A percentile compares a stretch with the other conserved stretches of the same genome.
Conservation (phyloP, 2,888 invertebrate species). For the Parasteatoda lunata region DNA sequence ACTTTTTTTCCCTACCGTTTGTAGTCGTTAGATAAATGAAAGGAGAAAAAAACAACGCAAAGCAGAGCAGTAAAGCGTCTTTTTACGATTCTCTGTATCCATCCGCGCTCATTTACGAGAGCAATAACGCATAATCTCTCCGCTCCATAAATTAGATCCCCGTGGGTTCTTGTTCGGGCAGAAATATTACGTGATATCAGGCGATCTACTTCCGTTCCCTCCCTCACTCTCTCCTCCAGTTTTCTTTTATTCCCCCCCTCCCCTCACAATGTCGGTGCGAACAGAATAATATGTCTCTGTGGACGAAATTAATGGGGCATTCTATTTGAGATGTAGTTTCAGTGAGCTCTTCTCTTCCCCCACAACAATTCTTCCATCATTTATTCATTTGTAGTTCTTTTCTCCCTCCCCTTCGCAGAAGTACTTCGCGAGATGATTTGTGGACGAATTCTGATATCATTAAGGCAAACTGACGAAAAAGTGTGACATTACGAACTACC, state of each 20-base stretch:
- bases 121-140: conserved; percentile 44
- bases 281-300: conserved; percentile 1
- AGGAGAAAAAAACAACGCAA: background rate
- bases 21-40: background rate
- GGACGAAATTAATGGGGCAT: background rate
- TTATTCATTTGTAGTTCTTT: too few relatives aligned
- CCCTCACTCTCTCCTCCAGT: background rate
- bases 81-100: conserved; percentile 27
- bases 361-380: too few relatives aligned
- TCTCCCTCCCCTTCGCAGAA: background rate
- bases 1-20: background rate
- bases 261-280: background rate
- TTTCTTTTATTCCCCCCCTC: background rate
- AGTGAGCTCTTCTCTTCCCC: too few relatives aligned
- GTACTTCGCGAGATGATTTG: background rate
- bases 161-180: background rate
- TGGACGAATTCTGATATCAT: background rate
- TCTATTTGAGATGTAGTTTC: background rate
- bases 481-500: too few relatives aligned
- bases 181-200: conserved; percentile 17
- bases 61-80: conserved; percentile 1
- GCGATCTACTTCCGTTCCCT: background rate
- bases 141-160: conserved; percentile 45
- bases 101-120: conserved; percentile 45
- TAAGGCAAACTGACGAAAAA: too few relatives aligned